phyloP scores from a whole-genome alignment of 2,113 vertebrate species.

The Antigone vipio region DNA sequence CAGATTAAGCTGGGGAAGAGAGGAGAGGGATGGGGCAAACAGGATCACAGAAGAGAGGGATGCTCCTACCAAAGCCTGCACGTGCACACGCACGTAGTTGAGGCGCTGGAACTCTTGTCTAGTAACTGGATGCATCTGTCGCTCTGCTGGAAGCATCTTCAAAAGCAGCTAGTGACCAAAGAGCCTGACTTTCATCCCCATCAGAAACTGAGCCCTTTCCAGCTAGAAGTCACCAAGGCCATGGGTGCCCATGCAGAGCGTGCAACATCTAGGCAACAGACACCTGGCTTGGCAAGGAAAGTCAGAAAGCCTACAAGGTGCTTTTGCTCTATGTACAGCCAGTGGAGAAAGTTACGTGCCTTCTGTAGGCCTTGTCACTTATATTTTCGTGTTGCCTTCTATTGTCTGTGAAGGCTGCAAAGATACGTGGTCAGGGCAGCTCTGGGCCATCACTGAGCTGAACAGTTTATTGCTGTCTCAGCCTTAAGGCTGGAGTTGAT shows the following conservation, averaged over 20 bases:
- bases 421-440: accelerated
- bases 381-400: neutral
- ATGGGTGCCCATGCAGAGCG: neutral
- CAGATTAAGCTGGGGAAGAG: neutral
- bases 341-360: neutral
- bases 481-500: neutral
- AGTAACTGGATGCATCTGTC: neutral
- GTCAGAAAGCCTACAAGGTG: neutral
- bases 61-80: neutral
- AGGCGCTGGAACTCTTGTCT: neutral
- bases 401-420: neutral
- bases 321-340: neutral
- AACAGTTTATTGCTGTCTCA: neutral
- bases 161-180: neutral
- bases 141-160: neutral
- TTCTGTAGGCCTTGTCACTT: neutral
- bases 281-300: neutral
- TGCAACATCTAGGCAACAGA: neutral
- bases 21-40: neutral
- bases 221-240: neutral
- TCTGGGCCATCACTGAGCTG: neutral
- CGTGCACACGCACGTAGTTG: accelerated
- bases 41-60: neutral
- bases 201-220: neutral
- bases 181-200: neutral